Evolutionary conservation across 2,797 vertebrate species (phyloP).

Genomic region (Diplodus sargus): DNA sequence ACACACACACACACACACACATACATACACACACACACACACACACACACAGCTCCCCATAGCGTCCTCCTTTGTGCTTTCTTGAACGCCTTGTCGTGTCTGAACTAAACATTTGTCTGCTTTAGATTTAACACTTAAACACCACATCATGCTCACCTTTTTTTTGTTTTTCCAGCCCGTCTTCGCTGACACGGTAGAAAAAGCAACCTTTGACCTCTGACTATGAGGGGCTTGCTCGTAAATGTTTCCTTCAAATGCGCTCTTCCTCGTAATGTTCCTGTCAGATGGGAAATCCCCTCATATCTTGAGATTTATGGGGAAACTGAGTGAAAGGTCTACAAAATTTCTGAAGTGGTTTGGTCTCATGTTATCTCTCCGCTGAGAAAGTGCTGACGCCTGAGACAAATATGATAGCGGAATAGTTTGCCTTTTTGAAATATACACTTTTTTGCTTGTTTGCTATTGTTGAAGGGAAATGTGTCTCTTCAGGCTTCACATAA

Average conservation of each 20-base stretch:
- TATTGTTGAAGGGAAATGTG: not conserved
- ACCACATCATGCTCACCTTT: constrained; percentile 26
- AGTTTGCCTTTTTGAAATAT: not conserved
- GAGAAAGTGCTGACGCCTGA: constrained; percentile 19
- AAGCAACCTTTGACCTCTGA: constrained; percentile 59
- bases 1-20: not conserved
- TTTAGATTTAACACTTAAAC: constrained; percentile 70
- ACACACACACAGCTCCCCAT: constrained; percentile 19
- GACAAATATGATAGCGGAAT: not conserved
- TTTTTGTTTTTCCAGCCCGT: constrained; percentile 31
- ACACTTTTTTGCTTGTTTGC: not conserved
- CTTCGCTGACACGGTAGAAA: constrained; percentile 47
- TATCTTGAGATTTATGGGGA: constrained; percentile 36
- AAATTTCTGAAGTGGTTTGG: constrained; percentile 31
- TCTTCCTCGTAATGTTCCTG: constrained; percentile 38
- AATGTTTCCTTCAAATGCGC: constrained; percentile 56
- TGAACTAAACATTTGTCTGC: constrained; percentile 63
- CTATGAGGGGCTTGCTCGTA: constrained; percentile 43
- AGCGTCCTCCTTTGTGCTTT: constrained; percentile 31
- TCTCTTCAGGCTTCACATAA: not conserved
- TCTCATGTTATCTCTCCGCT: constrained; percentile 43
- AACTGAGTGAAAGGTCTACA: constrained; percentile 27
- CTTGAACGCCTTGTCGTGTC: constrained; percentile 51
- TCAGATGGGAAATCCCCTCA: constrained; percentile 48
- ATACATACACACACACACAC: constrained; percentile 30